Conservation (phyloP, 2,888 invertebrate genomes). For the Euclidia mi region DNA sequence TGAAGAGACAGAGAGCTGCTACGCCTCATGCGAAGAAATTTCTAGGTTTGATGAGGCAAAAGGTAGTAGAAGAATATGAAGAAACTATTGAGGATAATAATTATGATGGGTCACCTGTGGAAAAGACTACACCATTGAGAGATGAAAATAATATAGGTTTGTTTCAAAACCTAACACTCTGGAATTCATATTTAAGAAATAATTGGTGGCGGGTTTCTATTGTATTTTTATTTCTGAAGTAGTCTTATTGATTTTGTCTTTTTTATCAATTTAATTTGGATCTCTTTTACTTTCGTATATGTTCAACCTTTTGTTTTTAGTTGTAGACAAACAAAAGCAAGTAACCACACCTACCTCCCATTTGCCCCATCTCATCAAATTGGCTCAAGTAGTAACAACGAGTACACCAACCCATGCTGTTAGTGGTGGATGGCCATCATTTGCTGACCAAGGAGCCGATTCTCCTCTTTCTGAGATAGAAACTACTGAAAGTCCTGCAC, state of each 20-base stretch:
- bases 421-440: conserved; percentile 75
- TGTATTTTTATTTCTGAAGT: not conserved
- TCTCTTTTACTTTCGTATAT: too few relatives aligned
- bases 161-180: conserved; percentile 14
- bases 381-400: conserved; percentile 77
- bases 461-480: conserved; percentile 86
- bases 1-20: conserved; percentile 69
- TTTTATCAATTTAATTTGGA: too few relatives aligned
- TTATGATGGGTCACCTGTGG: conserved; percentile 57
- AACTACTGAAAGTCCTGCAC: conserved; percentile 77
- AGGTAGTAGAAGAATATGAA: conserved; percentile 71
- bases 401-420: conserved; percentile 83
- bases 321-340: conserved; percentile 67
- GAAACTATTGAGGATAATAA: conserved; percentile 62
- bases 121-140: conserved; percentile 69
- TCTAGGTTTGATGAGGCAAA: conserved; percentile 70
- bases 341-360: conserved; percentile 83
- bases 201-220: too few relatives aligned
- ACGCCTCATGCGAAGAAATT: conserved; percentile 83
- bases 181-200: too few relatives aligned
- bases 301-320: conserved; percentile 30
- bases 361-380: conserved; percentile 69
- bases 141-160: conserved; percentile 65
- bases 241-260: too few relatives aligned
- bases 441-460: conserved; percentile 78